Conservation (phyloP, 2,888 invertebrate genomes). For the Aethes cnicana region DNA sequence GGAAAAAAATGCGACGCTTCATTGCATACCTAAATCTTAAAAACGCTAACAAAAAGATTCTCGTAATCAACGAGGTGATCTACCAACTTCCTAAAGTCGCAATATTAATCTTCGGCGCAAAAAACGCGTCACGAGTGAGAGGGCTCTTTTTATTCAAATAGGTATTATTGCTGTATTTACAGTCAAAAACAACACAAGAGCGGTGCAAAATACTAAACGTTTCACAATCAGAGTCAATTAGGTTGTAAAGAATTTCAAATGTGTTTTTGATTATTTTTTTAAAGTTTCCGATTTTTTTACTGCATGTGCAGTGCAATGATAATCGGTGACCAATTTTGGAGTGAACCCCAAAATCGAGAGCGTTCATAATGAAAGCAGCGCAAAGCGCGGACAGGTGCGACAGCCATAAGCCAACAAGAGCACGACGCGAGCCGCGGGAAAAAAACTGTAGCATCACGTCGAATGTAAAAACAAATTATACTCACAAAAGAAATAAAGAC, state of each 20-base stretch:
- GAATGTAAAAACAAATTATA: slow-evolving; percentile 76
- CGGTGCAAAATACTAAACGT: too few relatives aligned
- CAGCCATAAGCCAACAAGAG: slow-evolving; percentile 56
- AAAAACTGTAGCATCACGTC: slow-evolving; percentile 67
- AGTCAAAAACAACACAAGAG: too few relatives aligned
- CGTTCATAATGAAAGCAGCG: slow-evolving; percentile 73
- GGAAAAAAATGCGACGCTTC: slow-evolving; percentile 61
- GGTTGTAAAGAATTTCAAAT: too few relatives aligned
- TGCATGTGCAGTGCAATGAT: not conserved
- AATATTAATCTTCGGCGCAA: slow-evolving; percentile 59
- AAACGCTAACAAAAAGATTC: slow-evolving; percentile 72
- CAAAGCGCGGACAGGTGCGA: slow-evolving; percentile 55
- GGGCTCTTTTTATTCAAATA: not conserved
- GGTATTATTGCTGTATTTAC: too few relatives aligned
- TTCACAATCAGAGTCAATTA: too few relatives aligned
- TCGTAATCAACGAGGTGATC: slow-evolving; percentile 76
- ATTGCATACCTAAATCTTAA: slow-evolving; percentile 55
- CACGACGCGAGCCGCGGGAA: slow-evolving; percentile 50
- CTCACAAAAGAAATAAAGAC: slow-evolving; percentile 71
- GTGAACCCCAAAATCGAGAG: slow-evolving; percentile 59
- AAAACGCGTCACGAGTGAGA: slow-evolving; percentile 22
- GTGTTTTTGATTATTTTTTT: too few relatives aligned
- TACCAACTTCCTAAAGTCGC: slow-evolving; percentile 67
- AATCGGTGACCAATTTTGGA: slow-evolving; percentile 9
- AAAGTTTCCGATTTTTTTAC: too few relatives aligned